Percentiles rank a stretch among this genome's conserved stretches.
Conservation (phyloP, 2,888 invertebrate species). For the Rapana venosa region DNA sequence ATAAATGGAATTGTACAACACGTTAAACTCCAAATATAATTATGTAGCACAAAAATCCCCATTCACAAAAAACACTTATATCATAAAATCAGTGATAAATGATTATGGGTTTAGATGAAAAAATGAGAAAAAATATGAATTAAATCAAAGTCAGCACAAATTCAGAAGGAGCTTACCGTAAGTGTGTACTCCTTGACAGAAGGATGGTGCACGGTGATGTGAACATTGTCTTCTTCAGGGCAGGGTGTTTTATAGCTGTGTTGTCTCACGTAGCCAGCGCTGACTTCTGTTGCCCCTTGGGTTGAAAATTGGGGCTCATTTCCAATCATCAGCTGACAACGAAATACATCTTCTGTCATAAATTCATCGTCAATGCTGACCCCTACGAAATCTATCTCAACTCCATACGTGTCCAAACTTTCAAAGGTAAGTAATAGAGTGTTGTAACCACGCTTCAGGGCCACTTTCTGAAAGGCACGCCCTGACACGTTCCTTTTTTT, state of each 20-base stretch:
- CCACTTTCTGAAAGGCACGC: background rate
- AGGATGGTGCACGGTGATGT: slow-evolving; percentile 18
- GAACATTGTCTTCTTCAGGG: slow-evolving; percentile 38
- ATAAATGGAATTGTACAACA: too few relatives aligned
- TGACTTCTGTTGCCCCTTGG: background rate
- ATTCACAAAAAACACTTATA: too few relatives aligned
- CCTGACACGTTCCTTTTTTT: background rate
- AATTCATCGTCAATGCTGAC: slow-evolving; percentile 28
- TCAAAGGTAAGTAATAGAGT: background rate
- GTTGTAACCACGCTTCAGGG: background rate
- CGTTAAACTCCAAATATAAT: too few relatives aligned
- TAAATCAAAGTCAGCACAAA: too few relatives aligned
- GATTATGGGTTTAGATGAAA: too few relatives aligned
- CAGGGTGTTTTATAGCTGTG: slow-evolving; percentile 31
- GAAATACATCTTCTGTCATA: slow-evolving; percentile 7
- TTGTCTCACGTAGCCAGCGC: slow-evolving; percentile 6
- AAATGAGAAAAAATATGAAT: too few relatives aligned
- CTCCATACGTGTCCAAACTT: background rate
- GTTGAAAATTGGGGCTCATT: background rate
- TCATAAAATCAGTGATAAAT: too few relatives aligned
- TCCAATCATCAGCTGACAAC: background rate
- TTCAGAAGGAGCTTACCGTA: slow-evolving; percentile 7
- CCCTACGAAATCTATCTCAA: slow-evolving; percentile 22
- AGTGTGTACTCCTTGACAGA: background rate
- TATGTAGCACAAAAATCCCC: too few relatives aligned